Evolutionary conservation across 2,113 vertebrate species (phyloP).

Genomic region (human): DNA sequence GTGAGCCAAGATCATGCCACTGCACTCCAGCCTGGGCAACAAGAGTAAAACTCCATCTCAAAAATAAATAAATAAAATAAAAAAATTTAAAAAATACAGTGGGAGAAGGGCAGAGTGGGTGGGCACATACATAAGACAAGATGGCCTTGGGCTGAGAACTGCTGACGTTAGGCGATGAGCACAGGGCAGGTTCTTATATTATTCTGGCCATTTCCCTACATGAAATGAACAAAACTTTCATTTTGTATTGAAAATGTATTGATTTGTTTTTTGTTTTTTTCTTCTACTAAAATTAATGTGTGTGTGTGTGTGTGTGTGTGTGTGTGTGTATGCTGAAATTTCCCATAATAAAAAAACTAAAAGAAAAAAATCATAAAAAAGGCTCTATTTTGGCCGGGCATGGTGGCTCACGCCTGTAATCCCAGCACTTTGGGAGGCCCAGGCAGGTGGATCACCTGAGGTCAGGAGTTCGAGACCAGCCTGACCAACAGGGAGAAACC

Average conservation of each 20-base stretch:
- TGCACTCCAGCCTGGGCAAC: no score
- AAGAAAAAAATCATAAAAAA: neutral
- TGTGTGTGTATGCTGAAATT: neutral
- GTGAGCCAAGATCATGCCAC: no score
- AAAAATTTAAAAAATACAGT: no score
- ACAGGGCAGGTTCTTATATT: neutral
- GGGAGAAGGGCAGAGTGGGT: neutral
- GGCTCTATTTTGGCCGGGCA: no score
- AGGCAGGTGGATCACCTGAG: no score
- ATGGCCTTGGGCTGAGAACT: neutral
- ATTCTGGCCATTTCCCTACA: neutral
- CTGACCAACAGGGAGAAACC: no score
- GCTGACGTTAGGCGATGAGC: neutral
- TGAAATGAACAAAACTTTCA: neutral
- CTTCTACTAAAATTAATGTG: neutral
- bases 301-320: neutral
- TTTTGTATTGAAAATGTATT: neutral
- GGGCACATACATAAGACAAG: neutral
- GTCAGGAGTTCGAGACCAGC: no score
- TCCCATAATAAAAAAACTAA: neutral
- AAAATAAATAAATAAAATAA: no score
- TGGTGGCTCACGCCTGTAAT: no score
- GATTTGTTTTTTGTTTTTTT: neutral
- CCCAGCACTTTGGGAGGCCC: no score
- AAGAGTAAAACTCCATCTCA: no score